Evolutionary conservation across 2,797 vertebrate genomes (phyloP).

Genomic region (Arrhamphus sclerolepis): DNA sequence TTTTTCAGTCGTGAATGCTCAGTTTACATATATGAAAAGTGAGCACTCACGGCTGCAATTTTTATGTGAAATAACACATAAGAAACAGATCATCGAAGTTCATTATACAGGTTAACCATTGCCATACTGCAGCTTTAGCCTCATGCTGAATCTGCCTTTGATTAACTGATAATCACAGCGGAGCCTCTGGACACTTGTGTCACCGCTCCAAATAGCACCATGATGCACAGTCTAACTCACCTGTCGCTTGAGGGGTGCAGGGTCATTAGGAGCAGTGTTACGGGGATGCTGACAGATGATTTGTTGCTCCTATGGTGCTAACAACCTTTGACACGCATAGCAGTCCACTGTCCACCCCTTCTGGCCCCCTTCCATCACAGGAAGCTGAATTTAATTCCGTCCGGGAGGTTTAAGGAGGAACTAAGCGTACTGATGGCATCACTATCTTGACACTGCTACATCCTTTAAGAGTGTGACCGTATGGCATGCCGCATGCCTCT

Average conservation of each 20-base stretch:
- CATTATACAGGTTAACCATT: constrained; percentile 25
- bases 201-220: constrained; percentile 65
- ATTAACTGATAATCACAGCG: constrained; percentile 70
- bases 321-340: constrained; percentile 82
- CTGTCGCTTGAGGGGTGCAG: constrained; percentile 54
- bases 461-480: constrained; percentile 28
- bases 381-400: constrained; percentile 65
- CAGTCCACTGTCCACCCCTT: constrained; percentile 57
- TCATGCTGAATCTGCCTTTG: constrained; percentile 52
- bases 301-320: constrained; percentile 80
- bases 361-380: constrained; percentile 45
- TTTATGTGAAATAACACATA: constrained; percentile 15
- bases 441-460: constrained; percentile 45
- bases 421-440: constrained; percentile 55
- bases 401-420: constrained; percentile 50
- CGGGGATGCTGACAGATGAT: constrained; percentile 80
- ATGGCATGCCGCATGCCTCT: constrained; percentile 18
- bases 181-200: constrained; percentile 58
- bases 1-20: constrained; percentile 32
- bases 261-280: constrained; percentile 77
- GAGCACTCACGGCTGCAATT: neutral
- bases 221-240: constrained; percentile 51
- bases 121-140: constrained; percentile 16
- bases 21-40: constrained; percentile 22
- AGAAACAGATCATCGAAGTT: constrained; percentile 28